A percentile compares a stretch with the other conserved stretches of the same genome.
phyloP scores from a whole-genome alignment of 2,113 vertebrate species.

The Aphyosemion australe region DNA sequence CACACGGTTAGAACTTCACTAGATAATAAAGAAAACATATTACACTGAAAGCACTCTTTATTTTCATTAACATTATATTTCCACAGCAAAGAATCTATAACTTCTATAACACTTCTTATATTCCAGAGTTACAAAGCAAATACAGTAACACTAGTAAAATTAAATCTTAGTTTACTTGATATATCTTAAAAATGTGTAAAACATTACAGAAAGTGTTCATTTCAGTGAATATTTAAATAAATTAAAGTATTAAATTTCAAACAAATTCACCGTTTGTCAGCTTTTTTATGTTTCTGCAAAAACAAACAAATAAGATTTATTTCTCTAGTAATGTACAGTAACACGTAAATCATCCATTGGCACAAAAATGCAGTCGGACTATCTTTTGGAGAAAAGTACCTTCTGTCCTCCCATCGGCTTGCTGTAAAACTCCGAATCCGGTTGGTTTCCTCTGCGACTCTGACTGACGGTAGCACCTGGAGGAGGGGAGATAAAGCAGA shows the following conservation, averaged over 20 bases:
- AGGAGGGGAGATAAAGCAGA: slow-evolving; percentile 19
- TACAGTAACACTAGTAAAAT: too few relatives aligned
- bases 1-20: too few relatives aligned
- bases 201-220: neutral
- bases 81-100: too few relatives aligned
- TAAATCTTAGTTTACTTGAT: neutral
- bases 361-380: too few relatives aligned
- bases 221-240: neutral
- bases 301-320: neutral
- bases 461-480: slow-evolving; percentile 51
- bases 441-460: slow-evolving; percentile 42
- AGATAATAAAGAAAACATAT: too few relatives aligned
- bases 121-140: too few relatives aligned
- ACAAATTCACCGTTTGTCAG: slow-evolving; percentile 65
- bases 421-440: slow-evolving; percentile 69
- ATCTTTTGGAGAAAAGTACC: slow-evolving; percentile 28
- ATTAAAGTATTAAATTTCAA: neutral
- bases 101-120: too few relatives aligned
- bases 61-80: too few relatives aligned
- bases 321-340: neutral
- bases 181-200: slow-evolving; percentile 6
- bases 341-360: neutral
- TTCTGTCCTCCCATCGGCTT: slow-evolving; percentile 71
- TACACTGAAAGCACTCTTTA: too few relatives aligned
- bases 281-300: slow-evolving; percentile 62